Evolutionary conservation across 2,888 invertebrate species (phyloP).

Genomic region (Scotopteryx bipunctaria): DNA sequence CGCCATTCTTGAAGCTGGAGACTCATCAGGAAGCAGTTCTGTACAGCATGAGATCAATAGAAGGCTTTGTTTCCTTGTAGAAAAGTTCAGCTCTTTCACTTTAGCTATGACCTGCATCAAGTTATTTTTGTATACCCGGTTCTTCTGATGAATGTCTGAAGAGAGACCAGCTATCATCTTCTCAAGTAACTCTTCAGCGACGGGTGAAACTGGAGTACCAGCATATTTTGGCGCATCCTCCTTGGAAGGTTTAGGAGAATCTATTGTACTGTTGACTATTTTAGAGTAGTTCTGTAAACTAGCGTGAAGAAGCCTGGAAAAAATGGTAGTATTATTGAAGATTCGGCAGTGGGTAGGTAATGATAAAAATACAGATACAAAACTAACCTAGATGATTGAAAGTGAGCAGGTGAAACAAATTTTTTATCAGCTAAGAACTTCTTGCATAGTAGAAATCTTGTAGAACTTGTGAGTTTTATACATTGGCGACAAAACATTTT

Average conservation of each 20-base stretch:
- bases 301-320: slow-evolving; percentile 5
- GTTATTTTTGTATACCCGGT: slow-evolving; percentile 76
- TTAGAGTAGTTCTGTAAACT: slow-evolving; percentile 1
- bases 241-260: background rate
- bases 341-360: background rate
- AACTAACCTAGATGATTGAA: slow-evolving; percentile 47
- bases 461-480: slow-evolving; percentile 53
- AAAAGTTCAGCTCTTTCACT: slow-evolving; percentile 65
- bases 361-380: background rate
- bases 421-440: slow-evolving; percentile 41
- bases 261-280: too few relatives aligned
- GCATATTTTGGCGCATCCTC: background rate
- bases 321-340: background rate
- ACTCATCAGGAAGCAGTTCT: slow-evolving; percentile 79
- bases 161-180: slow-evolving; percentile 66
- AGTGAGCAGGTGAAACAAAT: slow-evolving; percentile 30
- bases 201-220: slow-evolving; percentile 29
- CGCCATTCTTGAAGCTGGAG: slow-evolving; percentile 66
- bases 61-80: slow-evolving; percentile 70
- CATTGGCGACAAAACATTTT: slow-evolving; percentile 62
- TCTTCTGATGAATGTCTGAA: slow-evolving; percentile 69
- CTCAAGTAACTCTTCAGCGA: slow-evolving; percentile 63
- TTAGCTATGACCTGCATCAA: slow-evolving; percentile 61
- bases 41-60: slow-evolving; percentile 83
- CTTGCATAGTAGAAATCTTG: slow-evolving; percentile 46